Evolutionary conservation across 2,888 invertebrate genomes (phyloP), one percentile per base, ranked within the genome.

Genomic region (Dorcus hopei): DNA sequence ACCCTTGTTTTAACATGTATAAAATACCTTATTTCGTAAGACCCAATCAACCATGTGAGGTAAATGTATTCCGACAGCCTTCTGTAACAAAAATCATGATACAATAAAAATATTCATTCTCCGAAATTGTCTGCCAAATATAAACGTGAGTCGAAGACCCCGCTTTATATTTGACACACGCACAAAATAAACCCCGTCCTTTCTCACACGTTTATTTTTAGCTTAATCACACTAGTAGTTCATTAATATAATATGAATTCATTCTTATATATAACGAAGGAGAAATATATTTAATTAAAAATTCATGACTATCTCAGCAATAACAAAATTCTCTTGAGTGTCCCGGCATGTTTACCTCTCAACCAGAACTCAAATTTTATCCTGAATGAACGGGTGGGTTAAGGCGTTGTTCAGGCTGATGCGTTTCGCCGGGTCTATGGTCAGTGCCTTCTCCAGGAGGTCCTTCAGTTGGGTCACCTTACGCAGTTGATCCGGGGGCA

Each of bases 391-490:
- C 0, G 95, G 90, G 80, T 98, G 97, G 19, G 91, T 88, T 53
- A 98, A 83, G 41, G 96, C 95, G 74, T 95, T 94, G 79, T 95
- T 95, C 65, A 97, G 87, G n/a, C 95, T 91, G 67, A 95, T 89
- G 57, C 97, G 85, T 79, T 97, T 97, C 39, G 89, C 86, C 0
- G 97, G 91, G 80, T 98, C 97, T 53, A 97, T 81, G 82, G 94
- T 90, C 63, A 98, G 84, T 71, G 96, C 91, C 63, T 92, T 89
- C 72, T 97, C 97, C 51, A 98, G 80, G 23, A 98, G 81, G 77
- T 98, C 97, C 75, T 92, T 93, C 39, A 98, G 82, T 74, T 98
- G 97, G 7, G 86, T 83, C 45, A 97, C 93, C 80, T 97, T 98
- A 63, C 92, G 88, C 64, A 91, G 85, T 76, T 97, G 96, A 63